Evolutionary conservation across 2,888 invertebrate species (phyloP).

Genomic region (Trachelus stipa): DNA sequence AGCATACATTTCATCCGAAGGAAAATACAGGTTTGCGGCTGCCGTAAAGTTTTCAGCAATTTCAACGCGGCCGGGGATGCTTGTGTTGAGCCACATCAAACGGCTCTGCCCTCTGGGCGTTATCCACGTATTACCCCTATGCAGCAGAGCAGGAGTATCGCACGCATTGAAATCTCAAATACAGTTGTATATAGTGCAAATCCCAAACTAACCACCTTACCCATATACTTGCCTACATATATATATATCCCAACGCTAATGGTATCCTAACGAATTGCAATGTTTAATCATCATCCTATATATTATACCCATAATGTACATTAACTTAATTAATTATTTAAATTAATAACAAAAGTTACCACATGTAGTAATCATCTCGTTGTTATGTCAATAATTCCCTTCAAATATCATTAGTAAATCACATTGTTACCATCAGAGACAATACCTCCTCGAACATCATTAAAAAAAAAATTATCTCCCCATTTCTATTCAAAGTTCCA

Average conservation of each 20-base stretch:
- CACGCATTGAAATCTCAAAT: constrained; percentile 11
- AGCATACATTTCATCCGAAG: constrained; percentile 28
- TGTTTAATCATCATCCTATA: neutral
- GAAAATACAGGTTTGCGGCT: constrained; percentile 27
- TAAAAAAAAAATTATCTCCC: neutral
- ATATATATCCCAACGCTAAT: neutral
- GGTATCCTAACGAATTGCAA: neutral
- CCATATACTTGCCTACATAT: too few species aligned
- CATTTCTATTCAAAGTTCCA: neutral
- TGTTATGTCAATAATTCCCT: neutral
- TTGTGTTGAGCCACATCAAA: constrained; percentile 44
- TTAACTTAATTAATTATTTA: neutral
- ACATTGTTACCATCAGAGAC: neutral
- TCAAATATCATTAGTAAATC: neutral
- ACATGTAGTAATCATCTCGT: neutral
- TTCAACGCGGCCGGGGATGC: constrained; percentile 35
- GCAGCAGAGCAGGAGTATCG: neutral
- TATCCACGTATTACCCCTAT: constrained; percentile 33
- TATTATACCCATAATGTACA: neutral
- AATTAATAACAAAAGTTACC: neutral
- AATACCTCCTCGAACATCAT: neutral
- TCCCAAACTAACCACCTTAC: neutral
- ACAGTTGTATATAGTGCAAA: neutral
- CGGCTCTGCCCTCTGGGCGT: constrained; percentile 35
- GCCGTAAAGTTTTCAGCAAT: constrained; percentile 44